Evolutionary conservation across 53 echinoderm and acorn worm species (phyloP), one percentile per base, ranked within the genome.

Genomic region (Arbacia lixula): DNA sequence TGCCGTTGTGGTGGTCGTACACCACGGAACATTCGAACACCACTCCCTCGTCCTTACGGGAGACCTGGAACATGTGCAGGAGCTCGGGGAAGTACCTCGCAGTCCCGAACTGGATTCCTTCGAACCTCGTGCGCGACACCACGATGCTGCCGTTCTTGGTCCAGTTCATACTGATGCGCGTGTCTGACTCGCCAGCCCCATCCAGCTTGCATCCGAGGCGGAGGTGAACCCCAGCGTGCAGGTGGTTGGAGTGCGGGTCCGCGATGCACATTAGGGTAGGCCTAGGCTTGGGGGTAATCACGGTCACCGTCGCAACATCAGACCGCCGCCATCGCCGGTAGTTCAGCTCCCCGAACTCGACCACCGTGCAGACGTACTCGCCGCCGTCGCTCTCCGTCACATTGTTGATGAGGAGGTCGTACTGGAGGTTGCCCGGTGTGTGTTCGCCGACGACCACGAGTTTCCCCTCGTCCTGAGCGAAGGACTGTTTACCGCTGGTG

Each of bases 321-420:
- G 91, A 91, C 40, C 86, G 63, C 52, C 80, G 63, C 88, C 85
- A 88, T 12, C 91, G 71, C 39, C 91, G 69, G 20, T 75, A 66
- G 81, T 91, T 91, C 78, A 85, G 56, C 72, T 92, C 88, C 46
- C 92, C 82, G 61, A 92, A 92, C 63, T 91, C 92, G 66, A 92
- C 85, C 32, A 88, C 86, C 60, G 88, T 88, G 41, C 92, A 92
- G 36, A 81, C 60, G 60, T 92, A 85, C 27, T 85, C 66, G 6
- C 92, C 92, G 25, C 73, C 88, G 66, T 92, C 92, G 5, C 57
- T 73, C 0, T 77, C 54, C 22, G 74, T 85, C 12, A 82, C 83
- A 33, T 86, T 86, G 30, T 81, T 85, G 50, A 92, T 75, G 42
- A 80, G 46, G 67, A 92, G 88, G 41, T 92, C 73, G 86, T 69